phyloP scores from a whole-genome alignment of 2,888 invertebrate genomes.

The Pegoplata infirma region DNA sequence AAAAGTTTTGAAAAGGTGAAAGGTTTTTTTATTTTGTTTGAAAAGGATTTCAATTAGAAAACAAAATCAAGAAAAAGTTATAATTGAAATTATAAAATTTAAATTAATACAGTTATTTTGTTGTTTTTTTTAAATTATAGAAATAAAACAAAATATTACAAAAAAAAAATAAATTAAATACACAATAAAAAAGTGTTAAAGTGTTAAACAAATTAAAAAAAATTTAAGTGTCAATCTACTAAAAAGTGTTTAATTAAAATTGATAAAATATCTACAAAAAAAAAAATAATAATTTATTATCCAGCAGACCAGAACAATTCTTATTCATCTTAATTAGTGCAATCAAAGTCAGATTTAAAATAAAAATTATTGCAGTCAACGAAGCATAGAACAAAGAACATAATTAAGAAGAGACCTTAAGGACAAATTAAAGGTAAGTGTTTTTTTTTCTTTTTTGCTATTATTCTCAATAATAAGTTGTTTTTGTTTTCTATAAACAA shows the following conservation, averaged over 20 bases:
- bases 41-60: constrained; percentile 17
- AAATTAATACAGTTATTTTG: not conserved
- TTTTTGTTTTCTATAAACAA: not conserved
- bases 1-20: constrained; percentile 23
- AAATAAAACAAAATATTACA: not conserved
- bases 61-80: not conserved
- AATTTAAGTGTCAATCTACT: not conserved
- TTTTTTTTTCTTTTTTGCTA: no score
- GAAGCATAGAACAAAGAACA: constrained; percentile 30
- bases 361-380: constrained; percentile 49
- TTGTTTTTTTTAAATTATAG: not conserved
- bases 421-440: constrained; percentile 63
- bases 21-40: constrained; percentile 1
- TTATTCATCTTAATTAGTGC: constrained; percentile 27
- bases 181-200: no score
- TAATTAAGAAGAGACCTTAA: constrained; percentile 24
- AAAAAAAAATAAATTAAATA: not conserved
- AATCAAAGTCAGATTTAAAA: constrained; percentile 46
- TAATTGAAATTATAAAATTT: not conserved
- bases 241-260: not conserved
- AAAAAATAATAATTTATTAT: no score
- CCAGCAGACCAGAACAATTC: constrained; percentile 35
- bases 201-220: not conserved
- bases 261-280: not conserved
- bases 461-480: constrained; percentile 53